These are phyloP conservation scores for Fragum whitleyi DNA, from an alignment of 2,888 invertebrate species.

Conservation along the genomic window DNA sequence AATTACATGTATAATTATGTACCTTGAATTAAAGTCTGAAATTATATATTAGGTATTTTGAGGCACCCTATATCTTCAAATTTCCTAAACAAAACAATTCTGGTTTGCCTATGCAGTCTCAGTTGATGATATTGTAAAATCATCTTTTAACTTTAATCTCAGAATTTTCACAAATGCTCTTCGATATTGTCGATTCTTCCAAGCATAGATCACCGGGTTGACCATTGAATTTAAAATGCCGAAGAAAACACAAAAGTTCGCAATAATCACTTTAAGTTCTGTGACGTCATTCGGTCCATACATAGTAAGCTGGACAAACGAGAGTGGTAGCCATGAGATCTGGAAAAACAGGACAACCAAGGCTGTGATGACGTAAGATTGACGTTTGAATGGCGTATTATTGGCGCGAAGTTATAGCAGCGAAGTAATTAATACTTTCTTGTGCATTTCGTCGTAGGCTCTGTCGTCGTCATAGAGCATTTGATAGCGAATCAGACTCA, in stretches of 20 bases:
- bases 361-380: slow-evolving; percentile 50
- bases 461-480: too few species aligned
- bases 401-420: too few species aligned
- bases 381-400: not conserved
- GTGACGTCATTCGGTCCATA: slow-evolving; percentile 28
- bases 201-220: slow-evolving; percentile 71
- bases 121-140: too few species aligned
- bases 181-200: slow-evolving; percentile 68
- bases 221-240: slow-evolving; percentile 66
- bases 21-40: too few species aligned
- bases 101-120: too few species aligned
- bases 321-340: slow-evolving; percentile 69
- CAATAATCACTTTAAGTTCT: slow-evolving; percentile 31
- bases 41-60: too few species aligned
- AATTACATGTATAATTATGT: too few species aligned
- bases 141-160: slow-evolving; percentile 13
- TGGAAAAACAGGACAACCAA: slow-evolving; percentile 64
- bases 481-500: too few species aligned
- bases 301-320: slow-evolving; percentile 54
- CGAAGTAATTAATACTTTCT: too few species aligned
- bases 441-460: too few species aligned
- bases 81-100: too few species aligned
- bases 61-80: too few species aligned
- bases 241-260: slow-evolving; percentile 64
- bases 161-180: slow-evolving; percentile 62